Percentiles rank a stretch among this genome's conserved stretches.
Conservation (phyloP, 2,888 invertebrate genomes). For the Hemistola chrysoprasaria region DNA sequence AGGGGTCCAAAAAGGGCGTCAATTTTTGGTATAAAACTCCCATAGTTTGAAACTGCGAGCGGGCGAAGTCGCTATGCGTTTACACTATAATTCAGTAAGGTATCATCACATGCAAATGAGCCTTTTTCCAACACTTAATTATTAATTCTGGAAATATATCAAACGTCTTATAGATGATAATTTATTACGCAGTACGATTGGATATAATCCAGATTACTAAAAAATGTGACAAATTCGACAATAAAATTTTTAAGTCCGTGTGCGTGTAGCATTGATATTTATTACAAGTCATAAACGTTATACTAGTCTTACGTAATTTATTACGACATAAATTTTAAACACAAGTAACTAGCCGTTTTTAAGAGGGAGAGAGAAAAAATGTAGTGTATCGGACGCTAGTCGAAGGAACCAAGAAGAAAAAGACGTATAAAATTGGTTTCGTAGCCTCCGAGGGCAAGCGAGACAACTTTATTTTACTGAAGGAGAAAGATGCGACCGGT, state of each 20-base stretch:
- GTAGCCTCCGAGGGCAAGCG: constrained; percentile 54
- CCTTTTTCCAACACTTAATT: too few species aligned
- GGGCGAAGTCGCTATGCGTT: too few species aligned
- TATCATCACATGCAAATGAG: too few species aligned
- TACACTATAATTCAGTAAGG: too few species aligned
- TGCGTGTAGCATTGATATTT: constrained; percentile 29
- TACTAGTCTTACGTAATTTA: constrained; percentile 39
- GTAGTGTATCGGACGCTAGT: constrained; percentile 50
- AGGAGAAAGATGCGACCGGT: constrained; percentile 67
- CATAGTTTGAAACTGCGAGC: too few species aligned
- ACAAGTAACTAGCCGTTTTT: constrained; percentile 40
- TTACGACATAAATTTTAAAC: constrained; percentile 42
- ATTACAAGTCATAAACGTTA: constrained; percentile 28
- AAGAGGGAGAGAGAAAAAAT: constrained; percentile 45
- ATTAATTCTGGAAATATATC: too few species aligned
- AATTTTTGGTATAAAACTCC: too few species aligned
- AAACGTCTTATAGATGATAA: constrained; percentile 6
- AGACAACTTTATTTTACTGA: constrained; percentile 42
- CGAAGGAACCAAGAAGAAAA: constrained; percentile 69
- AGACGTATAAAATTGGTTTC: constrained; percentile 75
- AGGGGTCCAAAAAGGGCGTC: too few species aligned
- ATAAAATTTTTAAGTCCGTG: constrained; percentile 21
- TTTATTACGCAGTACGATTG: constrained; percentile 12
- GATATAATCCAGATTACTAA: constrained; percentile 19
- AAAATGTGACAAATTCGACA: constrained; percentile 28